These are phyloP conservation scores for Bedellia somnulentella DNA, from an alignment of 2,888 invertebrate species.

Conservation along the genomic window DNA sequence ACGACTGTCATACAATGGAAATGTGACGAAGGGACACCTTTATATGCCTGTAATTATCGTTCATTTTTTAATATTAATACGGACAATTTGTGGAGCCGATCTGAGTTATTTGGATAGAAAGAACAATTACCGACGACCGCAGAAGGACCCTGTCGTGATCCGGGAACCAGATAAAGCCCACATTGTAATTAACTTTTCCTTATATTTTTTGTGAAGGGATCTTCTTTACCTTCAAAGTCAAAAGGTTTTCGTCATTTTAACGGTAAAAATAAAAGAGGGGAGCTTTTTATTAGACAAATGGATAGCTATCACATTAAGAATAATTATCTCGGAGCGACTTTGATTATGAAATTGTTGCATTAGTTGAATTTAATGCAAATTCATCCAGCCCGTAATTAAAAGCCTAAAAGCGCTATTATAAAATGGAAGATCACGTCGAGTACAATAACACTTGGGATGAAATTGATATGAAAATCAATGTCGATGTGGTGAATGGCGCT, in stretches of 20 bases:
- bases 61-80: conserved; percentile 20
- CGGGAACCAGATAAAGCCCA: conserved; percentile 29
- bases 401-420: too few species aligned
- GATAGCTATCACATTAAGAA: too few species aligned
- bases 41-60: conserved; percentile 12
- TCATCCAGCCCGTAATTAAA: too few species aligned
- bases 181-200: conserved; percentile 30
- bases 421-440: too few species aligned
- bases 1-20: conserved; percentile 7
- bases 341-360: not conserved
- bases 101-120: conserved; percentile 39
- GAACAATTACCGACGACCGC: conserved; percentile 30
- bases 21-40: conserved; percentile 8
- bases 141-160: conserved; percentile 21
- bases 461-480: not conserved
- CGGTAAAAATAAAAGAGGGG: conserved; percentile 23
- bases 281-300: conserved; percentile 12
- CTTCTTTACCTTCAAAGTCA: conserved; percentile 14
- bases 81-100: conserved; percentile 17
- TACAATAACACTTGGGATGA: too few species aligned
- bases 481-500: too few species aligned
- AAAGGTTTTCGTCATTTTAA: conserved; percentile 30
- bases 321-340: too few species aligned
- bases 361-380: not conserved
- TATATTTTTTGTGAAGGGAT: conserved; percentile 18